Conservation (phyloP, 2,113 vertebrate genomes). For the Aegithalos caudatus region DNA sequence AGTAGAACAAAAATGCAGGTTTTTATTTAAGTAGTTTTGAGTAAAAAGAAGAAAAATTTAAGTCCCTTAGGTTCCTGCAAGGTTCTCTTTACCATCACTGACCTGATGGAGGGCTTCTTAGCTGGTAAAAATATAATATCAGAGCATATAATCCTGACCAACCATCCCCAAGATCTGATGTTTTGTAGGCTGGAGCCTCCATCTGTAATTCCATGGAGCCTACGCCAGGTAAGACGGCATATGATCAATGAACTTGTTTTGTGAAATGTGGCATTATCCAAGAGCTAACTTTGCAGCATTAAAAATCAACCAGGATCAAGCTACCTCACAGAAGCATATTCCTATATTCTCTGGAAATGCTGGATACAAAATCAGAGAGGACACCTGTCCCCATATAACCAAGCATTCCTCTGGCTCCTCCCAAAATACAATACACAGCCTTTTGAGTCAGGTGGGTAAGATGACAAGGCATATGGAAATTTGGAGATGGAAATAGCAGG, state of each 20-base stretch:
- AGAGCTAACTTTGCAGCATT: not conserved
- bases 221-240: not conserved
- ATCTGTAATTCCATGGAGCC: not conserved
- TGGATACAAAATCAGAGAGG: not conserved
- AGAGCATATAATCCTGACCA: not conserved
- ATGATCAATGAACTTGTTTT: not conserved
- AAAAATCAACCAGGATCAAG: not conserved
- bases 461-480: not conserved
- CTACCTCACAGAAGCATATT: not conserved
- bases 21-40: not conserved
- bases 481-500: not conserved
- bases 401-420: not conserved
- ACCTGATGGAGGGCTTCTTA: not conserved
- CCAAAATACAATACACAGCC: not conserved
- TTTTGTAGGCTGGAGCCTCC: not conserved
- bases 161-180: not conserved
- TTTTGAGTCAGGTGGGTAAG: not conserved
- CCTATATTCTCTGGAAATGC: not conserved
- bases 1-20: not conserved
- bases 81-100: not conserved
- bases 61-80: not conserved
- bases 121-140: not conserved
- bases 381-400: not conserved
- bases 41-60: not conserved
- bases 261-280: not conserved